Base-by-base conservation (phyloP, 2,113 vertebrate species). In the Thomomys bottae region DNA sequence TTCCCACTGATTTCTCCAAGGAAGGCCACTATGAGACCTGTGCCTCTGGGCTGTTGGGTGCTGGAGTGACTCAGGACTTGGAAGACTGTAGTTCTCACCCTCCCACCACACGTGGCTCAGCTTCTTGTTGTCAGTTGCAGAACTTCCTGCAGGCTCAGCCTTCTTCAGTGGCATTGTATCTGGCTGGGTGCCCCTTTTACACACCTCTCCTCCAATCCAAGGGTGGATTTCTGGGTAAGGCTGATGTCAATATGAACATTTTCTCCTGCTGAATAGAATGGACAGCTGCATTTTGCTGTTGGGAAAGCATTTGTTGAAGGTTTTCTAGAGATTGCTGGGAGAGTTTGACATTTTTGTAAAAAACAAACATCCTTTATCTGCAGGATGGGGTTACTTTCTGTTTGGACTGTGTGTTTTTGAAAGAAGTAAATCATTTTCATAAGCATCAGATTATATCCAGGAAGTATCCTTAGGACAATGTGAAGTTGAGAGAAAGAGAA, bases 401-500 rank as follows among this genome's bases (percentile, higher is more conserved):
- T 96, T 82, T 75, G 94, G 75, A 30, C 84, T 87, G n/a, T 84
- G 59, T 85, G 77, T 68, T 96, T 95, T 94, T 93, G 67, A 80
- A 92, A 20, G 84, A 66, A 42, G 93, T 85, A 97, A 96, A 95
- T 95, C 32, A n/a, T 91, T 78, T 85, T 92, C 71, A 9, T 71
- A 95, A 91, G 93, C 90, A 93, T 91, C 93, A 84, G 95, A 92
- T 94, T 93, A 97, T 95, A 80, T 83, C 40, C 93, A 94, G 96
- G 94, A 96, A 95, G 68, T 73, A 24, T 83, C 88, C 40, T 1
- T 36, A 1, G 84, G 83, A 73, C 86, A 66, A 59, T 9, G 84
- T 76, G 67, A 80, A 34, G 30, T 77, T 12, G n/a, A 45, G 5
- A 54, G 14, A 23, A 12, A 0, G n/a, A n/a, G n/a, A n/a, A n/a